Base-by-base conservation (phyloP, 1,140 invertebrate genomes). In the Drepana arcuata region DNA sequence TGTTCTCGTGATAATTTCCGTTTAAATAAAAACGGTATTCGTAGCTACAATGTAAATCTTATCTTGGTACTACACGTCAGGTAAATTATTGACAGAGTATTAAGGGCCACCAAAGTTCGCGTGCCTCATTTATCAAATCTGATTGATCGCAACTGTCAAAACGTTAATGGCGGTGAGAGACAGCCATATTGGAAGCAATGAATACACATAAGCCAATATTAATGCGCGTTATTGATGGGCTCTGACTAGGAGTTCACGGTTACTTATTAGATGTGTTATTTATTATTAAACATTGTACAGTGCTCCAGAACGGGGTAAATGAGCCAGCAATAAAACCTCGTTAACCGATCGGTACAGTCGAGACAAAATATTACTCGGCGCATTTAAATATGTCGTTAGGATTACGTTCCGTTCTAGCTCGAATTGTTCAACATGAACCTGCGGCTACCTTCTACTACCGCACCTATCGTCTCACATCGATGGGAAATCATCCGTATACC, bases 101-200 rank as follows among this genome's bases (percentile, higher is more conserved):
- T n/a, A n/a, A n/a, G n/a, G n/a, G n/a, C n/a, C n/a, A n/a, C 24
- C 18, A 9, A 21, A 21, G 4, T 21, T 10, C 57, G 66, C 62
- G 56, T 71, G 66, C 65, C 71, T 63, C 71, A 75, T 78, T 71
- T 67, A 80, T 80, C 72, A 75, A 54, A 26, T 15, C 54, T 78
- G 75, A 80, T 80, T 77, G 71, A 80, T 80, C 78, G 73, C 71
- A 75, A 75, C 71, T 77, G 75, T 73, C 71, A 73, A 73, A 69
- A 54, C 56, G 37, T 41, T 72, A 75, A 80, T 78, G 72, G 69
- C 71, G 69, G 64, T 63, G 71, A 77, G 57, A 66, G 60, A 55
- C 65, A 45, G 54, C 68, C 65, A 66, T 71, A 60, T 73, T 74
- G 60, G 56, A 63, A 62, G 61, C 62, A 56, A 58, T 56, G 61